These are phyloP conservation scores for Eubasilissa splendida DNA, from an alignment of 2,888 invertebrate genomes.

Conservation along the genomic window DNA sequence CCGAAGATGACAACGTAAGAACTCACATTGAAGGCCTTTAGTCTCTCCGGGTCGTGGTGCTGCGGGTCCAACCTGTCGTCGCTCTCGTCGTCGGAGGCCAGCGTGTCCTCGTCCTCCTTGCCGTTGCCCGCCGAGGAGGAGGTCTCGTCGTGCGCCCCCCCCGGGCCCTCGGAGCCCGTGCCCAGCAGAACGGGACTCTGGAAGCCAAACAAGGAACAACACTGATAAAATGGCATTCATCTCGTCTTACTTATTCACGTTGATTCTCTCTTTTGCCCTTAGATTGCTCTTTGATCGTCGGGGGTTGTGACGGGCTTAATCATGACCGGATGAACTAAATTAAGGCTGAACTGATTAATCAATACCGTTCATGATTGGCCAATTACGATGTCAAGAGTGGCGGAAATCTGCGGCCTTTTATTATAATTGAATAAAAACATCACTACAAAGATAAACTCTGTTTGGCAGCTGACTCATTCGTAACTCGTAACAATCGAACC, in stretches of 20 bases:
- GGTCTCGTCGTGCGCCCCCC: constrained; percentile 87
- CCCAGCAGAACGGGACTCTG: constrained; percentile 79
- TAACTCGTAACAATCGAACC: background rate
- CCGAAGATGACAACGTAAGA: background rate
- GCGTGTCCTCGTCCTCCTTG: constrained; percentile 86
- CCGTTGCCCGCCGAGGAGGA: constrained; percentile 90
- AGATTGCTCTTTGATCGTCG: too few relatives aligned
- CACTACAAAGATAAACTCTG: too few relatives aligned
- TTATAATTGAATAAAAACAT: too few relatives aligned
- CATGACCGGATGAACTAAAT: too few relatives aligned
- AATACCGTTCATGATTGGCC: too few relatives aligned
- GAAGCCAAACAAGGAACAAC: background rate
- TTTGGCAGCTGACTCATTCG: background rate
- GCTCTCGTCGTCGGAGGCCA: constrained; percentile 86
- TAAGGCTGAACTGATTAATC: too few relatives aligned
- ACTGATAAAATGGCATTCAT: background rate
- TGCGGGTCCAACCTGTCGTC: constrained; percentile 93
- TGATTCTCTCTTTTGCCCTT: too few relatives aligned
- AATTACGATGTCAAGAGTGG: too few relatives aligned
- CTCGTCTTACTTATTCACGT: too few relatives aligned
- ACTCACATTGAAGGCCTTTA: constrained; percentile 96
- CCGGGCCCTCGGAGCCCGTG: constrained; percentile 73
- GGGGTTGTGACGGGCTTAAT: too few relatives aligned
- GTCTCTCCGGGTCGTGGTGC: constrained; percentile 91
- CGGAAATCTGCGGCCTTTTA: too few relatives aligned